Conservation (phyloP, 2,113 vertebrate genomes). For the Microcebus tavaratra region DNA sequence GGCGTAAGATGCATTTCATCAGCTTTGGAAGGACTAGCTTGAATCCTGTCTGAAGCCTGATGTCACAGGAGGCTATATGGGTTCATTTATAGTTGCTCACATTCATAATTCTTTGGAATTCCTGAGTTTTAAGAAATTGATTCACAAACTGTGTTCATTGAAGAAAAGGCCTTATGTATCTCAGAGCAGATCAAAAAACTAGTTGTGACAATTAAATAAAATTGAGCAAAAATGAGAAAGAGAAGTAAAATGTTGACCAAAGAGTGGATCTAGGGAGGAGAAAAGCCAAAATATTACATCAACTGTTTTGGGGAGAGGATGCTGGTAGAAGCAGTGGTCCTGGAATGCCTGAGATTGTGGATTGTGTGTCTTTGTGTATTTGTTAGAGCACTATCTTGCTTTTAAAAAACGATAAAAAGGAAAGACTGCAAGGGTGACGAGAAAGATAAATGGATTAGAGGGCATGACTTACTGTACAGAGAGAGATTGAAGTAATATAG, state of each 20-base stretch:
- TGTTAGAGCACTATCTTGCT: conserved; percentile 58
- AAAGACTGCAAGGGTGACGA: conserved; percentile 27
- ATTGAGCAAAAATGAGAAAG: not conserved
- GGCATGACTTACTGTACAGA: conserved; percentile 58
- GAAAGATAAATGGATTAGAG: conserved; percentile 68
- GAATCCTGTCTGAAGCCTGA: not conserved
- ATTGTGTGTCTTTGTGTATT: not conserved
- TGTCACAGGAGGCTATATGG: not conserved
- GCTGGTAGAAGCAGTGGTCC: not conserved
- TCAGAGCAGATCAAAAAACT: not conserved
- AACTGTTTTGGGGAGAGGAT: not conserved
- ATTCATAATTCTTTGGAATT: conserved; percentile 10
- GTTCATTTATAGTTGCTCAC: not conserved
- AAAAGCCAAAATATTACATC: not conserved
- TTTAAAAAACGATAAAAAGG: conserved; percentile 44
- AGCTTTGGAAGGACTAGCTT: not conserved
- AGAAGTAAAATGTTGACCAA: not conserved
- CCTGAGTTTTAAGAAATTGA: not conserved
- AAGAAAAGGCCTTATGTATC: not conserved
- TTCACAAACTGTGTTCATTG: not conserved
- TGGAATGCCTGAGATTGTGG: not conserved
- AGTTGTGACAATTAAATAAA: not conserved
- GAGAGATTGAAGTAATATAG: conserved; percentile 67
- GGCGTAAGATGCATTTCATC: not conserved
- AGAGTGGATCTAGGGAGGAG: not conserved